phyloP scores from a whole-genome alignment of 2,888 invertebrate genomes.

The Ptilodon capucinus region DNA sequence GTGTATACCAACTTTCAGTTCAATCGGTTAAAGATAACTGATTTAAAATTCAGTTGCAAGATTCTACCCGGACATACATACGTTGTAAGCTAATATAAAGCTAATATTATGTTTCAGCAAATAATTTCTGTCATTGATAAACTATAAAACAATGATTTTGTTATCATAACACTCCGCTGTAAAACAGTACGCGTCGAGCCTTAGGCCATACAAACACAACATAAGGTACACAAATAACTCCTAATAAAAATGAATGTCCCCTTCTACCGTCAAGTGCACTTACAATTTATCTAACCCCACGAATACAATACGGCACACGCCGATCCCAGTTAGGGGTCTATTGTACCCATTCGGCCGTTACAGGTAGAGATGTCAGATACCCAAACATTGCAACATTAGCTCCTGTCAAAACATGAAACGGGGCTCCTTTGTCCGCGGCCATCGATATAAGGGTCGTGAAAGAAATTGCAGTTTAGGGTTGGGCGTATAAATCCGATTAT shows the following conservation, averaged over 20 bases:
- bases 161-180: too few relatives aligned
- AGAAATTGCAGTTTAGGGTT: slow-evolving; percentile 44
- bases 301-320: slow-evolving; percentile 47
- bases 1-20: too few relatives aligned
- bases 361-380: slow-evolving; percentile 64
- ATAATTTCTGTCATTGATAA: too few relatives aligned
- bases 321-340: slow-evolving; percentile 30
- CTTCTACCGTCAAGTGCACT: slow-evolving; percentile 40
- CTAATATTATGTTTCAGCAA: too few relatives aligned
- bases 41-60: too few relatives aligned
- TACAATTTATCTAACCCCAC: slow-evolving; percentile 41
- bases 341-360: slow-evolving; percentile 38
- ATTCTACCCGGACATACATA: too few relatives aligned
- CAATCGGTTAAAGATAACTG: too few relatives aligned
- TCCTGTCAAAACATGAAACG: slow-evolving; percentile 74
- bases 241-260: slow-evolving; percentile 12
- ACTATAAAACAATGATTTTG: too few relatives aligned
- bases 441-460: slow-evolving; percentile 58
- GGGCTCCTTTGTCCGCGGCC: slow-evolving; percentile 57
- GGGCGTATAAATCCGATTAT: slow-evolving; percentile 55
- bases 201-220: neutral
- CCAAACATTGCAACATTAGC: slow-evolving; percentile 56
- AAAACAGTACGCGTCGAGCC: too few relatives aligned
- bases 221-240: neutral
- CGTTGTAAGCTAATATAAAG: too few relatives aligned